Base-by-base conservation (phyloP, 2,113 vertebrate genomes). In the Emydocephalus ijimae region DNA sequence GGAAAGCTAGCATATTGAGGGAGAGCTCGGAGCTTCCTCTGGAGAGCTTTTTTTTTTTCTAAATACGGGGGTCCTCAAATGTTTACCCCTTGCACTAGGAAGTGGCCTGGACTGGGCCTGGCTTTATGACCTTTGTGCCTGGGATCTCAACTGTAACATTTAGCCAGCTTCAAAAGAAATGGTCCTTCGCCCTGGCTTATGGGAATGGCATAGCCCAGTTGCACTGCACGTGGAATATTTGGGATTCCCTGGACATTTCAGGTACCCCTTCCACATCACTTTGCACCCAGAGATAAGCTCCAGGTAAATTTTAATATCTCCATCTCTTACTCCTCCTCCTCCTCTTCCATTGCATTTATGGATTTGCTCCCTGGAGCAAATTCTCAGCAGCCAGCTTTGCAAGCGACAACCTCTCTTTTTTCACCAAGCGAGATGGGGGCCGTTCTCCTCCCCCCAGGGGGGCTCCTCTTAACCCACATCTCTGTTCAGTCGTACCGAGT, bases 251-350 rank as follows among this genome's bases (percentile, higher is more conserved):
- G 2, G 0, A 20, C 15, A 24, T 21, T 12, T 45, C 45, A 50
- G 54, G 39, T 7, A 24, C 7, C 6, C 48, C 6, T 48, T 57
- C 26, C 29, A 61, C 74, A 3, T 87, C 14, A 0, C 39, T 89
- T 24, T 55, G 3, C 89, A 39, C 29, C 45, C 43, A n/a, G 64
- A 61, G 15, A 29, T 9, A 12, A 50, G 39, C 43, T 0, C 0
- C 14, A 39, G 1, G 4, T 26, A 0, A 0, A 43, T 39, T 56
- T 39, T 1, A 18, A 0, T 1, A 29, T 7, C 87, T 89, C 3
- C 57, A 18, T 12, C 10, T 89, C 26, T 12, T 4, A 0, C 11
- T 85, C 3, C 11, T 64, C 59, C 24, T 39, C 39, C 0, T 59
- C 57, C 57, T 61, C 29, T 24, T 50, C 29, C 4, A n/a, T 0